phyloP scores from a whole-genome alignment of 2,888 invertebrate species.

The Heteromyza rotundicornis region DNA sequence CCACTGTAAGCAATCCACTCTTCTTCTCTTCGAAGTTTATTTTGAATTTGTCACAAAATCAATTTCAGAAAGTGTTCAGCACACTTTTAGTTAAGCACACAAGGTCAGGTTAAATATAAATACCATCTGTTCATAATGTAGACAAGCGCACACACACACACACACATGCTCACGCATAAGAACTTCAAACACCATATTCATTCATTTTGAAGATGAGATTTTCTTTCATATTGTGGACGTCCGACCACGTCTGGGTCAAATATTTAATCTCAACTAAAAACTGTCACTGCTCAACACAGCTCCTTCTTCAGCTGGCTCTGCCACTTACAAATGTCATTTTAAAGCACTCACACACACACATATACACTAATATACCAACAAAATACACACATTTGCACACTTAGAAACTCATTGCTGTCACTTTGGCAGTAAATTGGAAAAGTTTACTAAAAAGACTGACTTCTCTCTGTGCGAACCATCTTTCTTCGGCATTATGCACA shows the following conservation, averaged over 20 bases:
- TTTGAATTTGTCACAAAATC: constrained; percentile 44
- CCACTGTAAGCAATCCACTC: too few species aligned
- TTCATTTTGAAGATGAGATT: too few species aligned
- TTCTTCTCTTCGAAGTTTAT: too few species aligned
- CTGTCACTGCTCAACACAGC: neutral
- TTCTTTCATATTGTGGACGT: too few species aligned
- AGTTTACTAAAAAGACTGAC: constrained; percentile 39
- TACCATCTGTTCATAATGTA: neutral
- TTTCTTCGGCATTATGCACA: too few species aligned
- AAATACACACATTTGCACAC: constrained; percentile 1
- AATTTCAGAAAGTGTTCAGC: constrained; percentile 42
- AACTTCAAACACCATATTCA: too few species aligned
- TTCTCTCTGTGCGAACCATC: too few species aligned
- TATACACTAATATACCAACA: neutral
- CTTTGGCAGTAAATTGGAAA: constrained; percentile 52
- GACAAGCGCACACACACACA: neutral
- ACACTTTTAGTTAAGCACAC: neutral
- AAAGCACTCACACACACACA: neutral
- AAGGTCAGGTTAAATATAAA: neutral
- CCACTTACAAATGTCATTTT: neutral
- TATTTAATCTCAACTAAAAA: constrained; percentile 3
- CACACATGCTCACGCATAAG: neutral
- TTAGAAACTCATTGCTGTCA: constrained; percentile 51
- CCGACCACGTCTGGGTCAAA: neutral
- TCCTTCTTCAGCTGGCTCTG: neutral